Conservation (phyloP, 2,888 invertebrate genomes). For the Pachymerium ferrugineum region DNA sequence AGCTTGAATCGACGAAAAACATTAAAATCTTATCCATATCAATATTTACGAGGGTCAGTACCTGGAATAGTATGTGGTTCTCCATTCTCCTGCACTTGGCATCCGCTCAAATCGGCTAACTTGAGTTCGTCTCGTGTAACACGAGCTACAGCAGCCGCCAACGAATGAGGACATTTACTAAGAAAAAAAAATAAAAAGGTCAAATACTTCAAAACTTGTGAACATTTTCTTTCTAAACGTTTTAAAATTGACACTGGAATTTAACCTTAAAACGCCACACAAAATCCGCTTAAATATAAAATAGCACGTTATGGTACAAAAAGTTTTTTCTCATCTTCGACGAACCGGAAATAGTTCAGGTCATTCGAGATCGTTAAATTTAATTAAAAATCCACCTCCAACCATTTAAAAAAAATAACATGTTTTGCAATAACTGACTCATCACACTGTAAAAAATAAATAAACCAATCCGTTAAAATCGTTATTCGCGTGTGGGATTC, state of each 20-base stretch:
- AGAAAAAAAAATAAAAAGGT: conserved; percentile 48
- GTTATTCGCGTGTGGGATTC: too few relatives aligned
- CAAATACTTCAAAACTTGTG: not conserved
- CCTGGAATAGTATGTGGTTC: not conserved
- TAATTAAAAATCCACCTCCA: too few relatives aligned
- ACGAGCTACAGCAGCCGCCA: conserved; percentile 38
- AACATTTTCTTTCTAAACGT: not conserved
- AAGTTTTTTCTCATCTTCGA: too few relatives aligned
- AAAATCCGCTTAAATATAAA: too few relatives aligned
- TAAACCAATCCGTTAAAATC: too few relatives aligned
- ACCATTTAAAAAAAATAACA: too few relatives aligned
- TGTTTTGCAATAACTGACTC: too few relatives aligned
- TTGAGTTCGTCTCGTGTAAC: conserved; percentile 36
- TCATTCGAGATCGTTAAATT: too few relatives aligned
- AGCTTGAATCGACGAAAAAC: conserved; percentile 33
- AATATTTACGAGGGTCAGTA: not conserved
- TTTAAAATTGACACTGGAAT: not conserved
- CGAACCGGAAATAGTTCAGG: too few relatives aligned
- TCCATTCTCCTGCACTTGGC: conserved; percentile 30
- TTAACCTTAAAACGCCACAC: too few relatives aligned
- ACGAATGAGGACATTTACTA: conserved; percentile 49
- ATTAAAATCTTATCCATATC: not conserved
- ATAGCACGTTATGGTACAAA: too few relatives aligned
- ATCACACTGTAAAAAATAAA: too few relatives aligned
- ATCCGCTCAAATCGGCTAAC: conserved; percentile 20